Conservation (phyloP, 2,797 vertebrate species). For the Sebastes vulpes region DNA sequence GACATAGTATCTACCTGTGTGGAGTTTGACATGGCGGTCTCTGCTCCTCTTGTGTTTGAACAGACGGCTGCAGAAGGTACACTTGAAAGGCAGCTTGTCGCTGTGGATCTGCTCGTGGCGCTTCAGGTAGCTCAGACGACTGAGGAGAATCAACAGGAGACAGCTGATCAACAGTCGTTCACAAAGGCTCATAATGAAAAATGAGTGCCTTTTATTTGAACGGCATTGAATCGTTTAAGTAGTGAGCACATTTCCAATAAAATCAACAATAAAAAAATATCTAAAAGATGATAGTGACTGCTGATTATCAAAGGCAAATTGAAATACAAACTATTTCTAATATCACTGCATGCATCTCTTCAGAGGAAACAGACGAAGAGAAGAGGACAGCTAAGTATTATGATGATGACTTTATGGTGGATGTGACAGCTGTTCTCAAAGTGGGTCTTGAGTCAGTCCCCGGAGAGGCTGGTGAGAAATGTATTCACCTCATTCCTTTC, state of each 20-base stretch:
- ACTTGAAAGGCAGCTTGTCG: slow-evolving; percentile 99
- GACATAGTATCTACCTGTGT: slow-evolving; percentile 86
- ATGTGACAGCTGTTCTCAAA: slow-evolving; percentile 71
- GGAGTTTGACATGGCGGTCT: slow-evolving; percentile 98
- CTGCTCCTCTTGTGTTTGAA: slow-evolving; percentile 99
- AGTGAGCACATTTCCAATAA: neutral
- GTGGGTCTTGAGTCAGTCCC: slow-evolving; percentile 58
- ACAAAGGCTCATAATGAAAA: neutral
- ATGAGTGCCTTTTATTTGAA: too few species aligned
- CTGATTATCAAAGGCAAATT: neutral
- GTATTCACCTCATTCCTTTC: slow-evolving; percentile 69
- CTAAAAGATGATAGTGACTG: neutral
- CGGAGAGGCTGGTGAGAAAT: slow-evolving; percentile 50
- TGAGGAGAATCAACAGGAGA: slow-evolving; percentile 12
- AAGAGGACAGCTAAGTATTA: slow-evolving; percentile 20
- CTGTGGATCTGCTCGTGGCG: slow-evolving; percentile 99
- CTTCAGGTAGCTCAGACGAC: slow-evolving; percentile 98
- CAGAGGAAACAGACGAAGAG: neutral
- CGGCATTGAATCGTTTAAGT: too few species aligned
- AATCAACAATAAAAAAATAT: neutral
- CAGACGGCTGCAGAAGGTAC: slow-evolving; percentile 98
- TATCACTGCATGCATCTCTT: neutral
- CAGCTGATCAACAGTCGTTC: neutral
- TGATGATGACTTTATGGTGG: slow-evolving; percentile 60
- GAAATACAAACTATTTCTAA: neutral